Conservation (phyloP, 1,140 invertebrate genomes). For the Zaprionus ghesquierei region DNA sequence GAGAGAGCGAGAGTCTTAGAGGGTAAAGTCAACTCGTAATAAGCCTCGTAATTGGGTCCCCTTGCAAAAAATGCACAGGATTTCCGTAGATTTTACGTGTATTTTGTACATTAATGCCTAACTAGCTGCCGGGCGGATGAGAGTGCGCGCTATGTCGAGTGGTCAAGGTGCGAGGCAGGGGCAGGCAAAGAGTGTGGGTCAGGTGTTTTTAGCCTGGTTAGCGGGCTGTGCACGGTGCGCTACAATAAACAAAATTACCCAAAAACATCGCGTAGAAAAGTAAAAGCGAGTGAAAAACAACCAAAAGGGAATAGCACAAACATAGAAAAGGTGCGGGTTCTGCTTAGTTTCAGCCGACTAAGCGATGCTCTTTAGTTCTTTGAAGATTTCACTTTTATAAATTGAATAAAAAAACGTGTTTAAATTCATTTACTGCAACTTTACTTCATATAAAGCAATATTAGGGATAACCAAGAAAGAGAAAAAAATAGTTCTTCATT, state of each 20-base stretch:
- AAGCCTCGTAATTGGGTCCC: constrained; percentile 41
- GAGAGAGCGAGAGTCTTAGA: background rate
- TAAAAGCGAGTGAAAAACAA: constrained; percentile 2
- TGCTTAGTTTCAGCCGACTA: no score
- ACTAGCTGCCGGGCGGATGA: constrained; percentile 51
- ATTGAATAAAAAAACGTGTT: no score
- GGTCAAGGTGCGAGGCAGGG: background rate
- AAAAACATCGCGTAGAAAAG: constrained; percentile 32
- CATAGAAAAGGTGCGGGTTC: no score
- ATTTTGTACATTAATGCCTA: constrained; percentile 63
- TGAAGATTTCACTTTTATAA: no score
- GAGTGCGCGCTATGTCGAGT: constrained; percentile 15
- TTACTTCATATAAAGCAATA: no score
- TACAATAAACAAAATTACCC: constrained; percentile 57
- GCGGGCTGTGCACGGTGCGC: constrained; percentile 27
- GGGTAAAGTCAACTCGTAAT: constrained; percentile 42
- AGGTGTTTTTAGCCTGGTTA: constrained; percentile 27
- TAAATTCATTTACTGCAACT: no score
- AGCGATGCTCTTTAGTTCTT: no score
- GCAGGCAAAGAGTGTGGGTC: constrained; percentile 7
- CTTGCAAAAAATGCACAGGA: constrained; percentile 65
- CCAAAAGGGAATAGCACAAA: background rate
- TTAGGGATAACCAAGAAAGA: no score
- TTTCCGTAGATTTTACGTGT: constrained; percentile 71
- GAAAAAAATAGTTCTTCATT: no score